A percentile compares a stretch with the other conserved stretches of the same genome.
Evolutionary conservation across 2,113 vertebrate genomes (phyloP).

Genomic region (Chaetorhynchus papuensis): DNA sequence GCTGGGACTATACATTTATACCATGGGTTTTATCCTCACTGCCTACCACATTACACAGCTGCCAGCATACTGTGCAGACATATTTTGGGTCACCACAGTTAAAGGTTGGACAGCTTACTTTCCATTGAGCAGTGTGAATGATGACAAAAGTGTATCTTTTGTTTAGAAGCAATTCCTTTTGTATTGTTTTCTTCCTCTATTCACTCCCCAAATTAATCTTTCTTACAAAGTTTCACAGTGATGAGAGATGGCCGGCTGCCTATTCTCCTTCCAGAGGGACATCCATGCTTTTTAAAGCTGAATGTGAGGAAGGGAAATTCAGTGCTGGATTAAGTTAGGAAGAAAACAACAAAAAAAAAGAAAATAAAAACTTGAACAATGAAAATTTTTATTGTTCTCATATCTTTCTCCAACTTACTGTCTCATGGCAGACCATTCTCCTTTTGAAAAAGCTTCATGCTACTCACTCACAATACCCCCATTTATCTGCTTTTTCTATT

Average conservation of each 20-base stretch:
- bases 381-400: neutral
- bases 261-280: neutral
- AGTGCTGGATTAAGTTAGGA: neutral
- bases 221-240: neutral
- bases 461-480: neutral
- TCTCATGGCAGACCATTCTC: neutral
- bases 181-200: neutral
- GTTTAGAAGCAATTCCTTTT: neutral
- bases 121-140: neutral
- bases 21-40: neutral
- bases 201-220: neutral
- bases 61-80: neutral
- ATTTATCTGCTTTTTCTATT: neutral
- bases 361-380: neutral
- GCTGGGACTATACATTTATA: neutral
- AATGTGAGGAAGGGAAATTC: neutral
- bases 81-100: neutral
- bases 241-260: neutral
- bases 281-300: neutral
- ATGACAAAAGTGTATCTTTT: neutral
- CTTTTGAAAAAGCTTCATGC: neutral
- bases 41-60: neutral
- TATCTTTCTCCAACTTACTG: neutral
- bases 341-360: neutral
- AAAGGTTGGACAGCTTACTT: neutral